phyloP scores from a whole-genome alignment of 1,140 invertebrate species.

The Drosophila micromelanica region DNA sequence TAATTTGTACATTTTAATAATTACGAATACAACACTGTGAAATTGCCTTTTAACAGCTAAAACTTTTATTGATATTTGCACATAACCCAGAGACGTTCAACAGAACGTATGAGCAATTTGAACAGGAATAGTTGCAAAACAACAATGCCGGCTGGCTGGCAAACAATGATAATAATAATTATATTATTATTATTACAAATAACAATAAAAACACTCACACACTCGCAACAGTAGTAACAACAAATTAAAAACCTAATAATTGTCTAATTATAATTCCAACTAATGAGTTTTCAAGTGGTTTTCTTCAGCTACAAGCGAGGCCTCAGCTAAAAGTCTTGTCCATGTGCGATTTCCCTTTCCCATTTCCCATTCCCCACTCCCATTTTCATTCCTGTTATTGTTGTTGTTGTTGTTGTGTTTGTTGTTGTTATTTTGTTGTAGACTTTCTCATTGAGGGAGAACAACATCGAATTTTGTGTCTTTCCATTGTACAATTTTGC shows the following conservation, averaged over 20 bases:
- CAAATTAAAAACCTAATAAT: conserved; percentile 72
- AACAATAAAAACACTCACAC: conserved; percentile 18
- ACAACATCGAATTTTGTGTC: conserved; percentile 50
- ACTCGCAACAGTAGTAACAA: conserved; percentile 23
- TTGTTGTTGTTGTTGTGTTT: not conserved
- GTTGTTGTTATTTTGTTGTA: conserved; percentile 10
- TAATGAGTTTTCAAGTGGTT: conserved; percentile 81
- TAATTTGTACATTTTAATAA: no score
- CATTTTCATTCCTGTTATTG: no score
- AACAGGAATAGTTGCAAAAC: conserved; percentile 22
- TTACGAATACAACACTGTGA: no score
- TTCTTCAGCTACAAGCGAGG: conserved; percentile 53
- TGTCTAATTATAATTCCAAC: conserved; percentile 77
- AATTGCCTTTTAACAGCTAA: no score
- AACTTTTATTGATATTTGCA: conserved; percentile 1
- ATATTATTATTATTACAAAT: conserved; percentile 35
- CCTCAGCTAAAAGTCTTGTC: conserved; percentile 1
- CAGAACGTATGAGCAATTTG: conserved; percentile 40
- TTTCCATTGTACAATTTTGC: conserved; percentile 59
- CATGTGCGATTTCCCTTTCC: conserved; percentile 6
- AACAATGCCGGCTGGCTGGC: not conserved
- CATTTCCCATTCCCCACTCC: not conserved
- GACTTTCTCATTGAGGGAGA: conserved; percentile 8
- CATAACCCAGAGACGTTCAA: not conserved
- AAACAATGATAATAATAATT: conserved; percentile 38